Base-by-base conservation (phyloP, 2,113 vertebrate genomes). In the Ramphastos sulfuratus region DNA sequence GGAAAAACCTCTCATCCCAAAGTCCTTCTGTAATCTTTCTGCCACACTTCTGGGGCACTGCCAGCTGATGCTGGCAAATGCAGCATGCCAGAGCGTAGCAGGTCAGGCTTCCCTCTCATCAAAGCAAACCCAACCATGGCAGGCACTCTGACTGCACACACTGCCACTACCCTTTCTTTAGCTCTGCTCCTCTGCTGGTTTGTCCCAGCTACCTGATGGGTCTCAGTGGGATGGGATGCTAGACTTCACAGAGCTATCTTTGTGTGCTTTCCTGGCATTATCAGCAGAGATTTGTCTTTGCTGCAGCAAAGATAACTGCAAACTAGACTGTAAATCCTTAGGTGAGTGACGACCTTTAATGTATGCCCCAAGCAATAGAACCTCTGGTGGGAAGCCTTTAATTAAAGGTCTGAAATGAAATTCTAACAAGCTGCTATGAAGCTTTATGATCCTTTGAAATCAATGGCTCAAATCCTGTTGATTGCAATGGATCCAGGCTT, bases 351-450 rank as follows among this genome's bases (percentile, higher is more conserved):
- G 2, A 20, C 33, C 12, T 65, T 75, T 69, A 37, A 67, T 33
- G 42, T 67, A 54, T 74, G 48, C 76, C 31, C n/a, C 39, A 33
- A 92, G 72, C 46, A 74, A 52, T 37, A 52, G 37, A 24, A 77
- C 7, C 25, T 67, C 58, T 67, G 58, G 21, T 75, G 31, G 44
- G 52, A 90, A 84, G 69, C 28, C 31, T 81, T 86, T 82, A 95
- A 90, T 86, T 86, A 92, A 92, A 89, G 33, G 25, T 24, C 44
- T 94, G 81, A 84, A 91, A 89, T 91, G 15, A 75, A 91, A 85
- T 78, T 87, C 63, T 69, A 82, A 52, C 60, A 74, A 58, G 70
- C 37, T 84, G 5, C 58, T 73, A 8, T 13, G 24, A 84, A 75
- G 48, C 33, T 30, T 89, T 75, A 67, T 10, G 37, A 60, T 79